Evolutionary conservation across 2,888 invertebrate genomes (phyloP).

Genomic region (Acanthosepion lycidas): DNA sequence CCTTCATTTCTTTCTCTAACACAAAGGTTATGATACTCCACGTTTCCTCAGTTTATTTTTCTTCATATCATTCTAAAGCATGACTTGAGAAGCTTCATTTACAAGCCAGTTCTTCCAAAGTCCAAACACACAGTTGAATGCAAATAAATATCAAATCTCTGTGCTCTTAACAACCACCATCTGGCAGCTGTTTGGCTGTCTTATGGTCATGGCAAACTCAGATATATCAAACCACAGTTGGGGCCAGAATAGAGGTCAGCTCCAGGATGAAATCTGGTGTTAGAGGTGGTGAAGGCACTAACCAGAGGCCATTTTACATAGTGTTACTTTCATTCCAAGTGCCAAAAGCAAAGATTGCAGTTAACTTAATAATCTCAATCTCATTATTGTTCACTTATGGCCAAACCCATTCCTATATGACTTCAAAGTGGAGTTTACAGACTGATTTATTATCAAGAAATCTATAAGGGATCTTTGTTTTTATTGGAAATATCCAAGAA

Average conservation of each 20-base stretch:
- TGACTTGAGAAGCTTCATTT: background rate
- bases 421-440: background rate
- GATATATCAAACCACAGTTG: background rate
- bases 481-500: too few species aligned
- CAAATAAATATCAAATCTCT: background rate
- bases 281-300: background rate
- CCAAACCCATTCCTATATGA: background rate
- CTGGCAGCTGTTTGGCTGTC: background rate
- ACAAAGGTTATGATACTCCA: too few species aligned
- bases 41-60: too few species aligned
- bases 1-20: too few species aligned
- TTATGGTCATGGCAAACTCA: background rate
- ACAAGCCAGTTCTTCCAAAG: background rate
- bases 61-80: background rate
- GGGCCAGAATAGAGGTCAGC: background rate
- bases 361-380: background rate
- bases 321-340: background rate
- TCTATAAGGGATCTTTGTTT: background rate
- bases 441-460: background rate
- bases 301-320: background rate
- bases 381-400: background rate
- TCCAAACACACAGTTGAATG: background rate
- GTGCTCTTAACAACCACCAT: background rate
- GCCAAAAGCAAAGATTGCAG: background rate
- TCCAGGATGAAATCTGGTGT: background rate